Conservation (phyloP, 2,797 vertebrate species). For the Urosaurus nigricauda region DNA sequence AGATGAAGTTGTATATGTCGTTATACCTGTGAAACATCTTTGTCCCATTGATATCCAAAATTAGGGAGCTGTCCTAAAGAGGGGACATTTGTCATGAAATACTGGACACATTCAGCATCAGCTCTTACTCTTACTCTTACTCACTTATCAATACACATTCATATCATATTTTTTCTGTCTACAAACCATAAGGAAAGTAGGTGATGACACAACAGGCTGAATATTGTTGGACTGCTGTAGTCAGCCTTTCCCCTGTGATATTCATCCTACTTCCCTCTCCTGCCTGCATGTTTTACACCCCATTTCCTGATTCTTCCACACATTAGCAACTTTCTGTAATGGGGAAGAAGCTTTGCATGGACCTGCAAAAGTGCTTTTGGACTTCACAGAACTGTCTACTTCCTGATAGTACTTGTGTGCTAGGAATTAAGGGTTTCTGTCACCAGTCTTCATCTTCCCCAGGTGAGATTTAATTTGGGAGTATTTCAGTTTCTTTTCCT, state of each 20-base stretch:
- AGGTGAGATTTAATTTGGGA: slow-evolving; percentile 1
- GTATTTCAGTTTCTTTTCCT: not conserved
- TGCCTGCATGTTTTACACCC: slow-evolving; percentile 17
- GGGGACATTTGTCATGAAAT: not conserved
- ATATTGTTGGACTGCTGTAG: slow-evolving; percentile 3
- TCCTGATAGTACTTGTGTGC: not conserved
- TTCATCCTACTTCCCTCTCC: not conserved
- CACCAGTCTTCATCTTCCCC: not conserved
- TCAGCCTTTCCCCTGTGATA: slow-evolving; percentile 27
- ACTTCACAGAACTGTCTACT: not conserved
- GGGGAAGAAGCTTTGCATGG: not conserved
- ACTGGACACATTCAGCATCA: not conserved
- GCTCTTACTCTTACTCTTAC: not conserved
- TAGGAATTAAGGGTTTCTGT: not conserved
- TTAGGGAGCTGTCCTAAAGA: not conserved
- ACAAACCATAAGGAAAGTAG: slow-evolving; percentile 7
- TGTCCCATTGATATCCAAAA: not conserved
- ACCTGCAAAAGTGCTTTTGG: not conserved
- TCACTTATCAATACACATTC: not conserved
- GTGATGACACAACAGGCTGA: slow-evolving; percentile 1
- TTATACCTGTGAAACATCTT: not conserved
- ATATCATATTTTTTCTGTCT: slow-evolving; percentile 13
- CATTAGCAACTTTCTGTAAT: slow-evolving; percentile 15
- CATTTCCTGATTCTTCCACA: not conserved
- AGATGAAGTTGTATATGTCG: not conserved